A percentile compares a stretch with the other conserved stretches of the same genome.
Conservation (phyloP, 1,140 invertebrate genomes). For the Zaprionus capensis region DNA sequence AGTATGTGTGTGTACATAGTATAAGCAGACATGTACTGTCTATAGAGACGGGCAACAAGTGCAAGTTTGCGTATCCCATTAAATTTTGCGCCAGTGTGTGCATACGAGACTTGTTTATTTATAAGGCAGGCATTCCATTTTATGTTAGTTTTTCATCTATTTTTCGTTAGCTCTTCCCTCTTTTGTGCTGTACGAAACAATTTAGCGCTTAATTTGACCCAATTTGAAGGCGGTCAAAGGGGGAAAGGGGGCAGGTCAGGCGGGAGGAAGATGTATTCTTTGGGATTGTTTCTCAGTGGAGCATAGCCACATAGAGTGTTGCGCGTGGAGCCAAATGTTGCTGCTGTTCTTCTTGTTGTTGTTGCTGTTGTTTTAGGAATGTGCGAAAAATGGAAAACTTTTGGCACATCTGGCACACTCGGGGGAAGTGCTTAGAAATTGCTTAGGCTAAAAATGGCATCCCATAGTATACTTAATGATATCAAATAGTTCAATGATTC, state of each 20-base stretch:
- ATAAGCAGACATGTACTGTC: slow-evolving; percentile 20
- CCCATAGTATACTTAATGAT: not conserved
- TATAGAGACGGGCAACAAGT: slow-evolving; percentile 51
- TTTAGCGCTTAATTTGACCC: slow-evolving; percentile 54
- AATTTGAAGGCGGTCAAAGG: slow-evolving; percentile 24
- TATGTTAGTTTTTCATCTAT: slow-evolving; percentile 54
- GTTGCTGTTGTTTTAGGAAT: slow-evolving; percentile 25
- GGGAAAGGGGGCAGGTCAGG: not conserved
- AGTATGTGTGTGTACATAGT: slow-evolving; percentile 18
- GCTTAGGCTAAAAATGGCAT: slow-evolving; percentile 13
- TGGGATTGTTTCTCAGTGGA: slow-evolving; percentile 39
- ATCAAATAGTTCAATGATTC: not conserved
- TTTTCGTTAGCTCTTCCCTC: slow-evolving; percentile 14
- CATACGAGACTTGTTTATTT: slow-evolving; percentile 56
- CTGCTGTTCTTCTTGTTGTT: slow-evolving; percentile 1
- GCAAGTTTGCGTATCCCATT: slow-evolving; percentile 72
- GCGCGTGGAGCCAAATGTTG: not conserved
- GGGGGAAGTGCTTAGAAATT: slow-evolving; percentile 3
- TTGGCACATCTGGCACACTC: slow-evolving; percentile 60
- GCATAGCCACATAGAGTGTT: slow-evolving; percentile 47
- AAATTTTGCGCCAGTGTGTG: slow-evolving; percentile 30
- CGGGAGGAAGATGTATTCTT: not conserved
- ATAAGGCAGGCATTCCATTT: slow-evolving; percentile 54
- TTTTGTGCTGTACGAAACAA: slow-evolving; percentile 29
- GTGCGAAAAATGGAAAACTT: slow-evolving; percentile 65